phyloP scores from a whole-genome alignment of 2,113 vertebrate genomes.

The Alouatta palliata region DNA sequence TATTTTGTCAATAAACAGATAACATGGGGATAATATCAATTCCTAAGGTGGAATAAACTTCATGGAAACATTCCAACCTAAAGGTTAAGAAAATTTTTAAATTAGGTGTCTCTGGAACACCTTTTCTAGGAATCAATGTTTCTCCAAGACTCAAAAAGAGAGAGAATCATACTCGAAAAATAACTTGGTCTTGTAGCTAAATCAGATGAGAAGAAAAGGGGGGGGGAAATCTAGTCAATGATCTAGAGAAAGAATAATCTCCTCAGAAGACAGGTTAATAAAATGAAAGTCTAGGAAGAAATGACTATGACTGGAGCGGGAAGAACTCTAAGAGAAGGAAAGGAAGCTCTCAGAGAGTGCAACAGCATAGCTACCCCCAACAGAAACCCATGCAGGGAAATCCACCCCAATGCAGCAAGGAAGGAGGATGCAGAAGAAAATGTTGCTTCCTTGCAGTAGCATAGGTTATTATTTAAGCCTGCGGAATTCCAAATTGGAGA shows the following conservation, averaged over 20 bases:
- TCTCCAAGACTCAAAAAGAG: neutral
- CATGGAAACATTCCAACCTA: neutral
- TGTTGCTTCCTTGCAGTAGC: too few relatives aligned
- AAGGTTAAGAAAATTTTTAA: neutral
- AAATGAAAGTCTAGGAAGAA: neutral
- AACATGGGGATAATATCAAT: neutral
- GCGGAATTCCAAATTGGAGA: neutral
- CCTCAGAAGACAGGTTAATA: neutral
- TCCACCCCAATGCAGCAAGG: accelerated
- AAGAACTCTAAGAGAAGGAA: neutral
- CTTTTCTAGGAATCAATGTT: neutral
- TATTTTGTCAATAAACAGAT: neutral
- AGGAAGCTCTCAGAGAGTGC: neutral
- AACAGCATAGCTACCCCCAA: neutral
- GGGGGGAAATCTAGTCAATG: neutral
- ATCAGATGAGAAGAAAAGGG: neutral
- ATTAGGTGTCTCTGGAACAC: neutral
- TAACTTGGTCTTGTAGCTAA: neutral
- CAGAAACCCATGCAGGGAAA: neutral
- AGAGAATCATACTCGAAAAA: neutral
- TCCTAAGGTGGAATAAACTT: neutral
- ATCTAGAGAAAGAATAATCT: neutral
- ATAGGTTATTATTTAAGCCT: neutral
- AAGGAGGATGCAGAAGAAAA: neutral
- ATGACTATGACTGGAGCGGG: neutral